A percentile compares a stretch with the other conserved stretches of the same genome.
phyloP scores from a whole-genome alignment of 2,797 vertebrate genomes.

The Dicrostonyx torquatus region DNA sequence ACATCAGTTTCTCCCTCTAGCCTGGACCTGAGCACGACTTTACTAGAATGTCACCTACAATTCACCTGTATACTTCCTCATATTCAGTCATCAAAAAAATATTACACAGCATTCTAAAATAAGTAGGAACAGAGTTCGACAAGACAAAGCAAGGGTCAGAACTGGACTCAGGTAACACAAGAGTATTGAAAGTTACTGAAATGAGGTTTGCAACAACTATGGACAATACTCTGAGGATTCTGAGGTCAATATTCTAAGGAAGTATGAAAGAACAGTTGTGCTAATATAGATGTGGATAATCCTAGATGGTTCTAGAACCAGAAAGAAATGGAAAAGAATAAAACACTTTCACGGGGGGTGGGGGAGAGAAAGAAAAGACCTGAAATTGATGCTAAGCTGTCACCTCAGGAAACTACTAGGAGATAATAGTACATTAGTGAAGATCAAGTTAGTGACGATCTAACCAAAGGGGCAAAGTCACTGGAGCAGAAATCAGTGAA shows the following conservation, averaged over 20 bases:
- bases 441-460: not conserved
- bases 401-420: not conserved
- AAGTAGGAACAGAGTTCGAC: not conserved
- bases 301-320: not conserved
- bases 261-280: not conserved
- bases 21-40: not conserved
- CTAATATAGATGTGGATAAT: not conserved
- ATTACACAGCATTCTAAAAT: not conserved
- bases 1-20: not conserved
- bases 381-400: not conserved
- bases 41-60: not conserved
- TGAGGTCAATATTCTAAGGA: not conserved
- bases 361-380: not conserved
- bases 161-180: not conserved
- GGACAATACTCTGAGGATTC: not conserved
- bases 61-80: not conserved
- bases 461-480: not conserved
- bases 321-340: not conserved
- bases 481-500: not conserved
- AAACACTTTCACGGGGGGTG: no score
- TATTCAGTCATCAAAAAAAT: not conserved
- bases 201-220: not conserved
- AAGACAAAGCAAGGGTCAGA: not conserved
- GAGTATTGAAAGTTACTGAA: not conserved
- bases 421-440: not conserved